Conservation (phyloP, 2,888 invertebrate genomes). For the Drosophila nr. fundita region DNA sequence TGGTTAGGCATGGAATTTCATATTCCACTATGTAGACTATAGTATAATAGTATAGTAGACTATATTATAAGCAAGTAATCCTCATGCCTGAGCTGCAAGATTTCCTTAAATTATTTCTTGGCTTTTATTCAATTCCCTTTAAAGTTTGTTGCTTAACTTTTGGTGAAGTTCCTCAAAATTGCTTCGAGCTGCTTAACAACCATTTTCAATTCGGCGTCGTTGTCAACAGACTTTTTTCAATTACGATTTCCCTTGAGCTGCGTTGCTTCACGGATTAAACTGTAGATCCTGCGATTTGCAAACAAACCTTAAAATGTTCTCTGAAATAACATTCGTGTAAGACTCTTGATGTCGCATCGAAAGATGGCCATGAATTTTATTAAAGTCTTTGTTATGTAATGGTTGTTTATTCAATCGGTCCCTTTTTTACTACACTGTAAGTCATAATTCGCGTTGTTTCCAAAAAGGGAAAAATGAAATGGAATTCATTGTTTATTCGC, state of each 20-base stretch:
- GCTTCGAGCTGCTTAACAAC: neutral
- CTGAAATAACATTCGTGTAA: neutral
- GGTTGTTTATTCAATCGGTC: neutral
- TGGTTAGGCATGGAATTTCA: neutral
- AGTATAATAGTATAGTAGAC: neutral
- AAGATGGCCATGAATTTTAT: neutral
- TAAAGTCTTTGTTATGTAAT: neutral
- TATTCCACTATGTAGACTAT: neutral
- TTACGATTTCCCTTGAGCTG: neutral
- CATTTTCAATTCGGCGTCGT: neutral
- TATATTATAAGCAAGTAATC: neutral
- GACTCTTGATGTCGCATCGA: neutral
- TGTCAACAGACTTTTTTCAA: neutral
- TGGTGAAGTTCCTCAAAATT: neutral
- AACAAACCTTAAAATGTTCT: neutral
- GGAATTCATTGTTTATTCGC: conserved; percentile 2
- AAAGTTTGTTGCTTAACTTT: neutral
- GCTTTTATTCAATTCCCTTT: neutral
- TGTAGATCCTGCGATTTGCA: neutral
- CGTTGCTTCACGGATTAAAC: neutral
- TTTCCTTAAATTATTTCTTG: neutral
- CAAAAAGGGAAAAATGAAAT: neutral
- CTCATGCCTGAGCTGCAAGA: rapidly evolving
- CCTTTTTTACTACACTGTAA: neutral
- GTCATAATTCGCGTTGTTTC: neutral